Evolutionary conservation across 2,797 vertebrate genomes (phyloP).

Genomic region (Rhynchotus rufescens): DNA sequence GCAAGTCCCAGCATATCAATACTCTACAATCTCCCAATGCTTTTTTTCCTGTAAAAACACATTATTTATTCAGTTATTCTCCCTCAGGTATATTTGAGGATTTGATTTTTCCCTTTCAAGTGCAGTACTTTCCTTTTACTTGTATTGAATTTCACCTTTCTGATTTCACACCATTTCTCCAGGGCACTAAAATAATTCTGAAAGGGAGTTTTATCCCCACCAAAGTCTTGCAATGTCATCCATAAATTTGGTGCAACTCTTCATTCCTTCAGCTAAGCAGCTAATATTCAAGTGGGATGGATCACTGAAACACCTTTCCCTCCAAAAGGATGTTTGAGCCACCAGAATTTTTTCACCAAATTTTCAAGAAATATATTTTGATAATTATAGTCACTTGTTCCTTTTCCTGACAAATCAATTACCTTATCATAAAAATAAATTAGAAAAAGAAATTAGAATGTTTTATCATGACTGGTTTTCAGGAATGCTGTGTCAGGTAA

Average conservation of each 20-base stretch:
- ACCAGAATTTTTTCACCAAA: background rate
- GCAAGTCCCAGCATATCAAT: background rate
- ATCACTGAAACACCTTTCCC: background rate
- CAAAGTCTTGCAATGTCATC: background rate
- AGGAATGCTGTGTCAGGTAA: background rate
- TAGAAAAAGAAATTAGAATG: background rate
- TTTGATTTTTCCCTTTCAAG: background rate
- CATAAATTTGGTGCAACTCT: background rate
- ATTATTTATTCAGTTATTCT: background rate
- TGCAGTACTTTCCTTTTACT: background rate
- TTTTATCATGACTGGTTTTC: background rate
- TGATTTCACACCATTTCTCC: background rate
- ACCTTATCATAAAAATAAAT: background rate
- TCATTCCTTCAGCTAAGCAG: background rate
- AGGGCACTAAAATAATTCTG: background rate
- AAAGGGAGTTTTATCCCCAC: background rate
- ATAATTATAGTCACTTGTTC: background rate
- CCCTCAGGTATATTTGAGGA: background rate
- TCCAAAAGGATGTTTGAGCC: conserved; percentile 1
- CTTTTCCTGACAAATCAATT: background rate
- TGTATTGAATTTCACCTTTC: background rate
- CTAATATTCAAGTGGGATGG: background rate
- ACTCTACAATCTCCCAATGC: background rate
- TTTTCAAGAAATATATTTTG: background rate
- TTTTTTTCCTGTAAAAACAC: too few species aligned